These are phyloP conservation scores for Azorinus chamasolen DNA, from an alignment of 2,888 invertebrate genomes.

Conservation along the genomic window DNA sequence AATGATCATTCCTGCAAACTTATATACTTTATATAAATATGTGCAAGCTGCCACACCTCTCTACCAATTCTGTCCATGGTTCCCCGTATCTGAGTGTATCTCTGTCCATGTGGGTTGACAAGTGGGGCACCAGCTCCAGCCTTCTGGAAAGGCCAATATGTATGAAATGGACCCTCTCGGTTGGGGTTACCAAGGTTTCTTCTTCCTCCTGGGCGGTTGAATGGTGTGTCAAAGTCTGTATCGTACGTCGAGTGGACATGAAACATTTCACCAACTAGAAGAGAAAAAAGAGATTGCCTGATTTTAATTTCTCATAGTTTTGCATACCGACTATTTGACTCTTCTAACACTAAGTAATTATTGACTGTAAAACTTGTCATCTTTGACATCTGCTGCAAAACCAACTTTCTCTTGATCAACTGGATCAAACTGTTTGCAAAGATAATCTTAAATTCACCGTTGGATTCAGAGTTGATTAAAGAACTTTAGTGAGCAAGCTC, in stretches of 20 bases:
- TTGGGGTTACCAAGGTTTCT: constrained; percentile 37
- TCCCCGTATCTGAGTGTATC: constrained; percentile 40
- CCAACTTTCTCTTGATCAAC: too few species aligned
- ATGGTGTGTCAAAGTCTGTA: constrained; percentile 36
- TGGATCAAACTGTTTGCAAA: too few species aligned
- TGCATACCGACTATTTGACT: too few species aligned
- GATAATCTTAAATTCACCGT: too few species aligned
- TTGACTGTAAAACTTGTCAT: too few species aligned
- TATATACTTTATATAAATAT: too few species aligned
- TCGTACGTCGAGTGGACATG: constrained; percentile 30
- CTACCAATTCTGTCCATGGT: constrained; percentile 34
- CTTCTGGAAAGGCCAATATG: constrained; percentile 24
- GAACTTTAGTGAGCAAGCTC: too few species aligned
- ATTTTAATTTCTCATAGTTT: too few species aligned
- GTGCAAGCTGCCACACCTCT: constrained; percentile 44
- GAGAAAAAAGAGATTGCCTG: neutral
- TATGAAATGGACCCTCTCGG: neutral
- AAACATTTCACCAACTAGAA: constrained; percentile 43
- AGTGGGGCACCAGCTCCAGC: constrained; percentile 50
- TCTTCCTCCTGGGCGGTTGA: constrained; percentile 2
- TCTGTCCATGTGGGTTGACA: constrained; percentile 36
- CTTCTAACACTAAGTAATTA: too few species aligned
- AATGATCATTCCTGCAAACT: too few species aligned
- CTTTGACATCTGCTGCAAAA: too few species aligned
- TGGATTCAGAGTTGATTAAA: too few species aligned